phyloP scores from a whole-genome alignment of 2,888 invertebrate genomes.

The Lasioglossum morio region DNA sequence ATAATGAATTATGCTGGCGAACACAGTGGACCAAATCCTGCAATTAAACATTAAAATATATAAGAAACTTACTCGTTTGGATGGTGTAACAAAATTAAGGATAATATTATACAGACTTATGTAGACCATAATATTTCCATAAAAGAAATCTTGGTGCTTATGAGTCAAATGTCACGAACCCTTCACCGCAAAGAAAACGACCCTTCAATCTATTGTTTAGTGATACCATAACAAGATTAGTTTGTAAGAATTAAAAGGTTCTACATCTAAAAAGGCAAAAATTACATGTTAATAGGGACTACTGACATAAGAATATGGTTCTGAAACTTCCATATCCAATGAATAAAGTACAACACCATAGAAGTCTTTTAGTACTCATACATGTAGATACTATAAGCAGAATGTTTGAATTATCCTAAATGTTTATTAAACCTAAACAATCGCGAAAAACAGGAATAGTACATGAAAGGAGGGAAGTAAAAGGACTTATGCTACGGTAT shows the following conservation, averaged over 20 bases:
- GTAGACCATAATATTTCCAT: conserved; percentile 2
- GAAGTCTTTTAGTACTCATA: conserved; percentile 19
- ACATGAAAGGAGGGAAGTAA: conserved; percentile 28
- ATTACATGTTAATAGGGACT: conserved; percentile 28
- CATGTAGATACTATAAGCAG: conserved; percentile 10
- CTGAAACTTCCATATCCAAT: conserved; percentile 32
- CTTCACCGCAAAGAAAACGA: conserved; percentile 22
- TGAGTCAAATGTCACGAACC: conserved; percentile 23
- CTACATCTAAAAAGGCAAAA: conserved; percentile 10
- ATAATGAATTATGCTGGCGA: conserved; percentile 22
- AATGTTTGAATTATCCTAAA: conserved; percentile 27
- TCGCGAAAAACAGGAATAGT: conserved; percentile 12
- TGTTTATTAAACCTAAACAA: conserved; percentile 42
- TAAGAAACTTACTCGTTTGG: not conserved
- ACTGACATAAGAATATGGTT: conserved; percentile 39
- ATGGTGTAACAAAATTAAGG: not conserved
- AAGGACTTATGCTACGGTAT: conserved; percentile 27
- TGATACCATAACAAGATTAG: conserved; percentile 17
- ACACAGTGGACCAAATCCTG: conserved; percentile 38
- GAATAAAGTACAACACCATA: conserved; percentile 10
- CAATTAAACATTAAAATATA: conserved; percentile 23
- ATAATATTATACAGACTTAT: not conserved
- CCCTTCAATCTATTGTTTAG: conserved; percentile 7
- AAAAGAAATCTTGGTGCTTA: conserved; percentile 29
- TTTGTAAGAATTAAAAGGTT: conserved; percentile 28